phyloP scores from a whole-genome alignment of 2,888 invertebrate genomes.

The Drosophila cracens region DNA sequence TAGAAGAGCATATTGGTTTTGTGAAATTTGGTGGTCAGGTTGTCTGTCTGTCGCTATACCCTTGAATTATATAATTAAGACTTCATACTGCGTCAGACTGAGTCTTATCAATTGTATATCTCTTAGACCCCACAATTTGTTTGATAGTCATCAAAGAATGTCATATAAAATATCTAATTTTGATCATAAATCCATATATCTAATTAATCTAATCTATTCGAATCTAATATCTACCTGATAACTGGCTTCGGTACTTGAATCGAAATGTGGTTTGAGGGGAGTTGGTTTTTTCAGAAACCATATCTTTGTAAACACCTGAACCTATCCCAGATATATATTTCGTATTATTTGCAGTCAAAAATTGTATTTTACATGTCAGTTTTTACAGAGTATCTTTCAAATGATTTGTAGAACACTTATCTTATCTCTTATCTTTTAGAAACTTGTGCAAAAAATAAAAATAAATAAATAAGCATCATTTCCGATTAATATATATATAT shows the following conservation, averaged over 20 bases:
- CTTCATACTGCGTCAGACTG: background rate
- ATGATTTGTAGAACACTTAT: background rate
- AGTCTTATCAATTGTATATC: background rate
- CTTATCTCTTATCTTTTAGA: background rate
- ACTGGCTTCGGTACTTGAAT: background rate
- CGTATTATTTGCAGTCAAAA: background rate
- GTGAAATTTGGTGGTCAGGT: background rate
- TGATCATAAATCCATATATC: too few species aligned
- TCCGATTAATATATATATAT: background rate
- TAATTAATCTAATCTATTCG: too few species aligned
- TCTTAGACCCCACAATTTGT: background rate
- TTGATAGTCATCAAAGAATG: background rate
- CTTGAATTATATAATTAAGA: background rate
- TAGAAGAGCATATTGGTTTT: background rate
- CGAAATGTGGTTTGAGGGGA: background rate
- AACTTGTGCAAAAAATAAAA: background rate
- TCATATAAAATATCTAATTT: background rate
- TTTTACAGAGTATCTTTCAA: background rate
- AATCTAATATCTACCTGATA: background rate
- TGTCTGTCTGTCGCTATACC: background rate
- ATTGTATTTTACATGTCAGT: background rate
- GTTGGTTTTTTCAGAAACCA: background rate
- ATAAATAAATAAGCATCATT: background rate
- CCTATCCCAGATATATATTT: background rate
- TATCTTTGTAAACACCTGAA: background rate